Evolutionary conservation across 2,113 vertebrate species (phyloP).

Genomic region (Leptobrachium leishanense): DNA sequence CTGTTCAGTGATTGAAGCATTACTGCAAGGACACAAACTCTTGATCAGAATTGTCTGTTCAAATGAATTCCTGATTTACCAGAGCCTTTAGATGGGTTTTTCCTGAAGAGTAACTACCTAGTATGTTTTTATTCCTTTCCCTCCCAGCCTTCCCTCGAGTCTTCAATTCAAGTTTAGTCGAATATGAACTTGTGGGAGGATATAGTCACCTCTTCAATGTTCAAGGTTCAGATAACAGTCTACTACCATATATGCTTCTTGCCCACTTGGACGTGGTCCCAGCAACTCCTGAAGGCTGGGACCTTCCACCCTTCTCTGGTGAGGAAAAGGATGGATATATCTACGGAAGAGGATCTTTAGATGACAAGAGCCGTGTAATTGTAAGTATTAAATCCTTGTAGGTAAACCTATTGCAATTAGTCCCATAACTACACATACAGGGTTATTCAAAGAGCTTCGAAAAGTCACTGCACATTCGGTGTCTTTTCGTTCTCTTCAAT

Average conservation of each 20-base stretch:
- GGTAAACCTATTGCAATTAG: not conserved
- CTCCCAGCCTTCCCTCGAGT: slow-evolving; percentile 82
- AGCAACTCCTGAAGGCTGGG: slow-evolving; percentile 81
- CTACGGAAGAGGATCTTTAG: slow-evolving; percentile 87
- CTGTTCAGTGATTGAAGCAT: no score
- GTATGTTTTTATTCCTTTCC: slow-evolving; percentile 16
- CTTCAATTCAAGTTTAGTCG: slow-evolving; percentile 81
- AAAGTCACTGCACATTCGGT: no score
- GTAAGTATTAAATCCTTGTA: slow-evolving; percentile 60
- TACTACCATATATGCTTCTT: slow-evolving; percentile 85
- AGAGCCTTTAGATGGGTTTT: no score
- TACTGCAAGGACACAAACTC: no score
- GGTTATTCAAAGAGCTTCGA: no score
- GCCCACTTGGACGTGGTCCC: slow-evolving; percentile 94
- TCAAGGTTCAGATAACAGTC: slow-evolving; percentile 68
- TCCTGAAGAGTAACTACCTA: no score
- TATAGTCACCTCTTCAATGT: slow-evolving; percentile 91
- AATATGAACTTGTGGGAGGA: slow-evolving; percentile 78
- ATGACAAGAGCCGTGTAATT: slow-evolving; percentile 86
- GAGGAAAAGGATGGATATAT: slow-evolving; percentile 84
- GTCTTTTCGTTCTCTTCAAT: no score
- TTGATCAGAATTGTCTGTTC: no score
- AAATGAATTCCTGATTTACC: no score
- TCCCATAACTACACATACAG: not conserved
- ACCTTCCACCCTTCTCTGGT: slow-evolving; percentile 89